Conservation (phyloP, 64 coral and sea anemone genomes). For the Montipora cactus region DNA sequence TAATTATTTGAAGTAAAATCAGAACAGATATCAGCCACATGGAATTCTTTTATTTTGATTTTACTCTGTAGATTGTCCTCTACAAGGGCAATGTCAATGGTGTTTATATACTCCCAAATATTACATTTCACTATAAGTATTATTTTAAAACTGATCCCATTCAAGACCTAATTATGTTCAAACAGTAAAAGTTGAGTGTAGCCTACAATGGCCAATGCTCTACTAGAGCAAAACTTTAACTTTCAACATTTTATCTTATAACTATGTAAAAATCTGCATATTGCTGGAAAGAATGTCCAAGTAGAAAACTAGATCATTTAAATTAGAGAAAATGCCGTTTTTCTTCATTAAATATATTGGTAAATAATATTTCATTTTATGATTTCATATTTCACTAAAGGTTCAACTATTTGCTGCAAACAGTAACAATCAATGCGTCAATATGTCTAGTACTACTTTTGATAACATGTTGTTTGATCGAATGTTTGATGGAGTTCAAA, state of each 20-base stretch:
- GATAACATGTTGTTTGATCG: background rate
- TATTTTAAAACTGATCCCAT: background rate
- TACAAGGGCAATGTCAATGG: constrained; percentile 2
- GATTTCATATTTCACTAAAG: constrained; percentile 1
- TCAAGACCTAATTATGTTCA: constrained; percentile 11
- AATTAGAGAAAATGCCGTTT: constrained; percentile 1
- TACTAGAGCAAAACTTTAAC: constrained; percentile 12
- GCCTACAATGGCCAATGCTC: constrained; percentile 9
- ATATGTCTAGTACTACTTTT: constrained; percentile 5
- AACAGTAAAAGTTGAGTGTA: background rate
- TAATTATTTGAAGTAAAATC: constrained; percentile 12
- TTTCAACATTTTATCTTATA: constrained; percentile 9
- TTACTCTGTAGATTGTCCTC: constrained; percentile 6
- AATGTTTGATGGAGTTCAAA: too few relatives aligned
- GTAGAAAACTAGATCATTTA: constrained; percentile 8
- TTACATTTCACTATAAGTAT: background rate
- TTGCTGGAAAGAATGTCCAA: background rate
- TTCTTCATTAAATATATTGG: constrained; percentile 8
- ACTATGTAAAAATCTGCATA: background rate
- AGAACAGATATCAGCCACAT: constrained; percentile 1
- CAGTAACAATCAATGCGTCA: constrained; percentile 3
- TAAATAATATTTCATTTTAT: constrained; percentile 18
- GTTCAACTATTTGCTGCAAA: background rate
- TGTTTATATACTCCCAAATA: constrained; percentile 16
- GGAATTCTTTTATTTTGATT: constrained; percentile 13